These are phyloP conservation scores for Takifugu flavidus DNA, from an alignment of 2,113 vertebrate species.

Conservation along the genomic window DNA sequence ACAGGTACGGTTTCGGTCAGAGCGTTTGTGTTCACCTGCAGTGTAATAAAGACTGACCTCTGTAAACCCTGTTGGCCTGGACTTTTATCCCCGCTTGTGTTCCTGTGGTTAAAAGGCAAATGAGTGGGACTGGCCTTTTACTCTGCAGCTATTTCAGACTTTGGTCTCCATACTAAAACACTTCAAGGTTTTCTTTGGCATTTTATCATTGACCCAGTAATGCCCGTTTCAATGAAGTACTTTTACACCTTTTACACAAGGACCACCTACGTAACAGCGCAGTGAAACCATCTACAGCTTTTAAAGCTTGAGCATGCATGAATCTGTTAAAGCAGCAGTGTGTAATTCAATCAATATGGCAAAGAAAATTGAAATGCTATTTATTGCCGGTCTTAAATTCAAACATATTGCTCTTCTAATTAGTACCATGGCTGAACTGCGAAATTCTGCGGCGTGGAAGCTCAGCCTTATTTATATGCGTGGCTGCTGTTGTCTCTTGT, in stretches of 20 bases:
- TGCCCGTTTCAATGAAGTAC: conserved; percentile 41
- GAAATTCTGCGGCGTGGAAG: conserved; percentile 23
- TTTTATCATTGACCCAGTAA: conserved; percentile 35
- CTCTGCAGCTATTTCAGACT: conserved; percentile 64
- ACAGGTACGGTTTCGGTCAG: conserved; percentile 15
- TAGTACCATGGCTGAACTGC: conserved; percentile 22
- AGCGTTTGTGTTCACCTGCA: conserved; percentile 30
- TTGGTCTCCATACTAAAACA: conserved; percentile 55
- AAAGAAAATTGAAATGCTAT: conserved; percentile 16
- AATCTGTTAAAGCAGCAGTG: conserved; percentile 33
- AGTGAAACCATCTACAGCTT: conserved; percentile 23
- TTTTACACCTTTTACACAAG: conserved; percentile 53
- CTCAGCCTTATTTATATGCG: conserved; percentile 49
- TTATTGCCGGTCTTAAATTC: conserved; percentile 39
- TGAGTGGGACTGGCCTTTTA: conserved; percentile 48
- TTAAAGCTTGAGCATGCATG: conserved; percentile 30
- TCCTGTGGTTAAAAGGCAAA: conserved; percentile 47
- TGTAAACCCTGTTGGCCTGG: conserved; percentile 12
- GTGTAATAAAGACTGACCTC: conserved; percentile 41
- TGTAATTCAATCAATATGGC: conserved; percentile 31
- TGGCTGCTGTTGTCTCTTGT: conserved; percentile 52
- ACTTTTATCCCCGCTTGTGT: conserved; percentile 60
- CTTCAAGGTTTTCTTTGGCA: conserved; percentile 72
- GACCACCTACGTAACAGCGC: conserved; percentile 53
- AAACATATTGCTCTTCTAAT: conserved; percentile 36